These are phyloP conservation scores for Sorex fumeus DNA, from an alignment of 2,113 vertebrate genomes.

Conservation along the genomic window DNA sequence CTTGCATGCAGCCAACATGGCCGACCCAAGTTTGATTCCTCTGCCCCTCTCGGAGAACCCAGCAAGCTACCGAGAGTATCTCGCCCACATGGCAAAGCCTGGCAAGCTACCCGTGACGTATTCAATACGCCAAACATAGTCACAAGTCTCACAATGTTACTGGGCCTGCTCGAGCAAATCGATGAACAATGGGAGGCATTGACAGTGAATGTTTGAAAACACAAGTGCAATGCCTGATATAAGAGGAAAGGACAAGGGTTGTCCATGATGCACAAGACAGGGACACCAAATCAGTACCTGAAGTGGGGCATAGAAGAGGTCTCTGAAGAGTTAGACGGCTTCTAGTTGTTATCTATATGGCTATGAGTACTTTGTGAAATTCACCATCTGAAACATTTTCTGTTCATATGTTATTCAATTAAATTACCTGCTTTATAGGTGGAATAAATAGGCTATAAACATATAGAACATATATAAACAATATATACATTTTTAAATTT, in stretches of 20 bases:
- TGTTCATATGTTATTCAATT: not conserved
- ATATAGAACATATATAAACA: not conserved
- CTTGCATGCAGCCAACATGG: too few species aligned
- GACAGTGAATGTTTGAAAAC: not conserved
- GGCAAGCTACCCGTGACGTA: too few species aligned
- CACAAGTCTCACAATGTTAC: too few species aligned
- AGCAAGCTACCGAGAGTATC: too few species aligned
- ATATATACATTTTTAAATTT: too few species aligned
- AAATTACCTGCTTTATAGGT: not conserved
- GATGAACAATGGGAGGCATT: too few species aligned
- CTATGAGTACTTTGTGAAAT: not conserved
- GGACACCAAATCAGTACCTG: not conserved
- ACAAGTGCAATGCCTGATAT: not conserved
- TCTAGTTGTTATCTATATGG: not conserved
- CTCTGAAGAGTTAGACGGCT: not conserved
- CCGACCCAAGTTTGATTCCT: too few species aligned
- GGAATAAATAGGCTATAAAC: not conserved
- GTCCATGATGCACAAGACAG: not conserved
- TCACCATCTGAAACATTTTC: not conserved
- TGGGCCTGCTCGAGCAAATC: too few species aligned
- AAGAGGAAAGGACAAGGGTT: not conserved
- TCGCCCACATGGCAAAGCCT: too few species aligned
- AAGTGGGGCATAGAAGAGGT: not conserved
- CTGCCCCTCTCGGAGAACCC: too few species aligned
- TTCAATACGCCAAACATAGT: too few species aligned